Evolutionary conservation across 2,113 vertebrate genomes (phyloP).

Genomic region (Bucco capensis): DNA sequence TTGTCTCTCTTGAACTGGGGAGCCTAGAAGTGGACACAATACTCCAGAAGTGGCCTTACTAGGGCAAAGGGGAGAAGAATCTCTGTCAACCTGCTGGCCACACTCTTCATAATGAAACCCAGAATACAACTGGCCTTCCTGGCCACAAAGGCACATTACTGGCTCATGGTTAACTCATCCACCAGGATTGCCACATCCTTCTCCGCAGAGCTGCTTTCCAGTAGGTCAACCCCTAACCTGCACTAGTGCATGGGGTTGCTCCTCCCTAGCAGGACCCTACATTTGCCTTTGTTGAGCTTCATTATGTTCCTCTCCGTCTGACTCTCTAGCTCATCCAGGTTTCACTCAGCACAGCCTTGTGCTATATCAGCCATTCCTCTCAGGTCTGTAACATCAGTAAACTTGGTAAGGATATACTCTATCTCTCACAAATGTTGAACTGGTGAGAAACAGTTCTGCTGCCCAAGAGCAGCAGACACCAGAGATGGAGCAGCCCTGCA

Average conservation of each 20-base stretch:
- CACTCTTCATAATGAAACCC: not conserved
- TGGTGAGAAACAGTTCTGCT: not conserved
- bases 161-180: no score
- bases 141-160: no score
- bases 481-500: not conserved
- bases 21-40: not conserved
- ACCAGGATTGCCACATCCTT: not conserved
- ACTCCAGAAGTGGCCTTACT: not conserved
- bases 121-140: not conserved
- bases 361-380: not conserved
- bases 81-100: not conserved
- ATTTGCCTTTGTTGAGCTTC: not conserved
- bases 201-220: not conserved
- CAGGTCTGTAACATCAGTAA: not conserved
- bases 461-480: not conserved
- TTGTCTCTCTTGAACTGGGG: not conserved
- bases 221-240: not conserved
- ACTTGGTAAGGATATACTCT: not conserved
- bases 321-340: not conserved
- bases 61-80: not conserved
- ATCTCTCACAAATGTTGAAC: not conserved
- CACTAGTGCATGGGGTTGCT: not conserved
- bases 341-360: not conserved
- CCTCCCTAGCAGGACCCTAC: not conserved
- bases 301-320: not conserved